Base-by-base conservation (phyloP, 2,888 invertebrate species). In the Ceramica pisi region DNA sequence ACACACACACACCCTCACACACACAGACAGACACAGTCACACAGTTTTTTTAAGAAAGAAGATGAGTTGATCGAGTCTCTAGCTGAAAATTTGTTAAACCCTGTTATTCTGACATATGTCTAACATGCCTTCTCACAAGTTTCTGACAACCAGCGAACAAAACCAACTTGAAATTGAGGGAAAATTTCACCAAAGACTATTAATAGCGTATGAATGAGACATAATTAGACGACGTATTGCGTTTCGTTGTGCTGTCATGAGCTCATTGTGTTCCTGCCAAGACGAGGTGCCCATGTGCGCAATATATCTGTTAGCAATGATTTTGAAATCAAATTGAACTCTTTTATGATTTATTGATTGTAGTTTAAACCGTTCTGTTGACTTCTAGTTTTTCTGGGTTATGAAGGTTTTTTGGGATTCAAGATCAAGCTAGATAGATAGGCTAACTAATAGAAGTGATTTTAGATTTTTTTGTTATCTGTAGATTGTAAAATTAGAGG, bases 131-230 rank as follows among this genome's bases (percentile, higher is more conserved):
- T 31, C 3, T 14, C 12, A 60, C 50, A 10, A 51, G n/a, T 31
- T 57, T 35, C 48, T 64, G 26, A 4, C 38, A 10, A 38, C 7
- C 7, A 41, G 10, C 9, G 10, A 21, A 26, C 44, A 2, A 2
- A 9, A 2, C 19, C 46, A 31, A 57, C n/a, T 38, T 16, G 48
- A 16, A 35, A 12, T 61, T 64, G 38, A 4, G 35, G 19, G 41
- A 59, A 61, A 64, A 63, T 61, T 70, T 76, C 65, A 57, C 62
- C 62, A 72, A 55, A 38, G n/a, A 8, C 50, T 67, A 72, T 59
- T 55, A 26, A 55, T 67, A 71, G 59, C 48, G 21, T 10, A 78
- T 84, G 80, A 83, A 84, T 83, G 84, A 68, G 82, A 72, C 74
- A 56, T 69, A 67, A 72, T 75, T 74, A 75, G 78, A 62, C 23